Conservation (phyloP, 2,888 invertebrate genomes). For the Ephialtes manifestator region DNA sequence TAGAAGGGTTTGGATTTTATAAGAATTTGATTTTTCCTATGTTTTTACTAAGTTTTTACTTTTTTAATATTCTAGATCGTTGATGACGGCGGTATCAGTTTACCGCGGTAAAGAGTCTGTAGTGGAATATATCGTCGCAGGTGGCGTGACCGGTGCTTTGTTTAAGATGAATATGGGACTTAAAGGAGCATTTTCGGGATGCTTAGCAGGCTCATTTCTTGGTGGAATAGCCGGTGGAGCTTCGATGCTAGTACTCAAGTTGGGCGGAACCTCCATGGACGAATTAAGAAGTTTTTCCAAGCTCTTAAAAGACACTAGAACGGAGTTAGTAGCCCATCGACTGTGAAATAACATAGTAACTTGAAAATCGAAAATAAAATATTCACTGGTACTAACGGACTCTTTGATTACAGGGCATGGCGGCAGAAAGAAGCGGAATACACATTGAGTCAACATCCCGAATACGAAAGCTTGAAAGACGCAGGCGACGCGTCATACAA, state of each 20-base stretch:
- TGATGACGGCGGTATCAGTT: constrained; percentile 89
- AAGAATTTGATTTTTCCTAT: no score
- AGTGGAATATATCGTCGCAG: constrained; percentile 90
- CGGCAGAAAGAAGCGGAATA: background rate
- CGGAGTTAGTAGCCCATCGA: constrained; percentile 77
- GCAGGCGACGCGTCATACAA: background rate
- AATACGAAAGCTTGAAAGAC: no score
- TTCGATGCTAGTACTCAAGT: constrained; percentile 87
- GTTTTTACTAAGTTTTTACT: no score
- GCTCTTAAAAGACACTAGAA: constrained; percentile 85
- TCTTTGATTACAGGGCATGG: background rate
- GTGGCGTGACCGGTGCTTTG: constrained; percentile 89
- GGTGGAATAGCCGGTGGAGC: constrained; percentile 88
- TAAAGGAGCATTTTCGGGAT: constrained; percentile 90
- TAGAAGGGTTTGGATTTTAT: no score
- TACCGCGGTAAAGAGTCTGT: constrained; percentile 90
- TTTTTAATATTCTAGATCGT: constrained; percentile 86
- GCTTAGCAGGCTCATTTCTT: constrained; percentile 88
- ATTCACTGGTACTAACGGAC: background rate
- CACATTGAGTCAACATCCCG: background rate
- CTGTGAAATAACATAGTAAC: constrained; percentile 12
- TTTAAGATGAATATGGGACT: constrained; percentile 91
- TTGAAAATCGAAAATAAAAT: background rate
- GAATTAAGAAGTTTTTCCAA: constrained; percentile 89
- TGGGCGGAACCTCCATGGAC: constrained; percentile 89